Evolutionary conservation across 2,888 invertebrate genomes (phyloP), one percentile per base, ranked within the genome.

Genomic region (Operophtera brumata): DNA sequence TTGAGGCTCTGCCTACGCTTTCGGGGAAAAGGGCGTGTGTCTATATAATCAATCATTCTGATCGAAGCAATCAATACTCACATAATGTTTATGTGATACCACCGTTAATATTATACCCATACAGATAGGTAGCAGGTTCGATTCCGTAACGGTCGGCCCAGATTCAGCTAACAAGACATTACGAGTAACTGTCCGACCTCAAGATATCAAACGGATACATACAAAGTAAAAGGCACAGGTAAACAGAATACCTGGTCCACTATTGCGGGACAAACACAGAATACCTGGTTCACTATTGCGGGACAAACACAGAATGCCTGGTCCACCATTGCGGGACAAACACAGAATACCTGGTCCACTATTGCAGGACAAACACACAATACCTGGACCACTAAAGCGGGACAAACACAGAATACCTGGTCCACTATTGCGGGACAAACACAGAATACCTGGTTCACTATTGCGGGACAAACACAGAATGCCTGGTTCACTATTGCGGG

Each of bases 141-240:
- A 57, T 56, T 45, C 57, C 42, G 53, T 65, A 65, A 65, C 64
- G 64, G 62, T 62, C 45, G 64, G 30, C 59, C 62, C 57, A 65
- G 55, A 54, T 59, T 51, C 61, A 51, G 37, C 57, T 53, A 57
- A 57, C 56, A 57, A 57, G 59, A 59, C 59, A 59, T 53, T 47
- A 50, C 55, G 53, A 47, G 41, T 61, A 61, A 61, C 61, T 51
- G 58, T 58, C 47, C 43, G 50, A 47, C 53, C 48, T 50, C 51
- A 43, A 50, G 56, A 52, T 57, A 57, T 57, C 52, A 52, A 48
- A 48, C 52, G 56, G 52, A 52, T 57, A 56, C 42, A 30, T 49
- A 55, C 56, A 56, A 56, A 57, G 56, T 57, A 47, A 34, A 4
- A 32, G n/a, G 6, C 13, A 11, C 30, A 43, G 48, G 25, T 4